phyloP scores from a whole-genome alignment of 2,113 vertebrate genomes.

The Nothocercus julius region DNA sequence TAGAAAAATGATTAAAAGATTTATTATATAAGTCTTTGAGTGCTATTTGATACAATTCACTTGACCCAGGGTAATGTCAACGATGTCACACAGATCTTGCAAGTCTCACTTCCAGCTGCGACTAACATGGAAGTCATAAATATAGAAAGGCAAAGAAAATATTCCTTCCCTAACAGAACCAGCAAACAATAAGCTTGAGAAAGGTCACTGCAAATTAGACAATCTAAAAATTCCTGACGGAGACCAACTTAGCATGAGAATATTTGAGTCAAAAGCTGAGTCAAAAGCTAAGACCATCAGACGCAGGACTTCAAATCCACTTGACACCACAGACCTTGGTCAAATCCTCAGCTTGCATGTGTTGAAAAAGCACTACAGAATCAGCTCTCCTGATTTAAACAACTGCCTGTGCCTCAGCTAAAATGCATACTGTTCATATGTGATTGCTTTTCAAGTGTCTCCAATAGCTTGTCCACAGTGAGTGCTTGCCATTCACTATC shows the following conservation, averaged over 20 bases:
- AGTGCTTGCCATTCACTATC: background rate
- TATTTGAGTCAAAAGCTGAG: background rate
- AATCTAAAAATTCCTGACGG: background rate
- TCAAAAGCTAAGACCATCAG: background rate
- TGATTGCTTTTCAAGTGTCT: background rate
- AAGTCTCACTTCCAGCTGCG: background rate
- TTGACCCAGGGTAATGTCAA: background rate
- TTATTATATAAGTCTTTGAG: background rate
- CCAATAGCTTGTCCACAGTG: background rate
- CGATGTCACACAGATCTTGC: background rate
- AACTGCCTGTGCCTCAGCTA: background rate
- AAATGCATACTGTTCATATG: background rate
- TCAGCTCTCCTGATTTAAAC: background rate
- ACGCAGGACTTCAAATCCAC: accelerated
- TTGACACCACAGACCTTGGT: background rate
- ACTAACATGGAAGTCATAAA: background rate
- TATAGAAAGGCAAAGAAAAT: background rate
- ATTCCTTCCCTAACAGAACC: background rate
- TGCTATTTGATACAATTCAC: background rate
- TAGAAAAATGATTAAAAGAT: background rate
- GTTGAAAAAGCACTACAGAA: background rate
- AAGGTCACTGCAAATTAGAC: background rate
- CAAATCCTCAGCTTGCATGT: background rate
- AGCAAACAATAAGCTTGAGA: background rate
- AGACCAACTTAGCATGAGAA: background rate